A percentile compares a stretch with the other conserved stretches of the same genome.
phyloP scores from a whole-genome alignment of 2,797 vertebrate genomes.

The Crocidura indochinensis region DNA sequence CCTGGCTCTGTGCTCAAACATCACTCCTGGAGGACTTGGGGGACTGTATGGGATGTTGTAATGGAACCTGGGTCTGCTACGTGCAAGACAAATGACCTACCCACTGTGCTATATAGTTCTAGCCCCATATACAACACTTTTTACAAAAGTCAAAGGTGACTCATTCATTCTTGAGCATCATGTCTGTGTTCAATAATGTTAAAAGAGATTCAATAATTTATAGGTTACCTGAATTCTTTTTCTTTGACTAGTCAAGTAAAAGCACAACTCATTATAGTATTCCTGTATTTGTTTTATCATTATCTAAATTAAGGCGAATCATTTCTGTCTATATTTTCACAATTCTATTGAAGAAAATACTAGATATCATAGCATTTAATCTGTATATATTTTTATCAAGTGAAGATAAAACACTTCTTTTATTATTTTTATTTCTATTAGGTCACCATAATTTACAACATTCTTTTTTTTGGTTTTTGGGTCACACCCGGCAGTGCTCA shows the following conservation, averaged over 20 bases:
- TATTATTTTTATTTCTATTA: not conserved
- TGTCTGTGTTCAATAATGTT: slow-evolving; percentile 6
- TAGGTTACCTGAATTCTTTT: slow-evolving; percentile 2
- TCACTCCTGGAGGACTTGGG: too few relatives aligned
- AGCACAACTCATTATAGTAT: not conserved
- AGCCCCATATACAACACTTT: not conserved
- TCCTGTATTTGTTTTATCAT: not conserved
- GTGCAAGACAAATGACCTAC: too few relatives aligned
- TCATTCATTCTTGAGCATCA: slow-evolving; percentile 2
- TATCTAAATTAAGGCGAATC: not conserved
- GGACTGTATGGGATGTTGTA: too few relatives aligned
- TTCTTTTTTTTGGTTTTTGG: too few relatives aligned
- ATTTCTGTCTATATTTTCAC: not conserved
- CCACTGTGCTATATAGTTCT: too few relatives aligned
- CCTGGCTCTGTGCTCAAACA: too few relatives aligned
- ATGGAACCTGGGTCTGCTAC: too few relatives aligned
- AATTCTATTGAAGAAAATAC: slow-evolving; percentile 7
- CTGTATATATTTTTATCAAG: slow-evolving; percentile 22
- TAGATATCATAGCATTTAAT: not conserved
- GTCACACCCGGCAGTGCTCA: too few relatives aligned
- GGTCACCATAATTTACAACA: too few relatives aligned
- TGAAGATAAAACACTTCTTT: not conserved
- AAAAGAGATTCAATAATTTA: slow-evolving; percentile 19
- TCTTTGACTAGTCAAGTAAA: not conserved
- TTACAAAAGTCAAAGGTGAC: slow-evolving; percentile 34